Conservation (phyloP, 2,888 invertebrate species). For the Bhutanitis thaidina region DNA sequence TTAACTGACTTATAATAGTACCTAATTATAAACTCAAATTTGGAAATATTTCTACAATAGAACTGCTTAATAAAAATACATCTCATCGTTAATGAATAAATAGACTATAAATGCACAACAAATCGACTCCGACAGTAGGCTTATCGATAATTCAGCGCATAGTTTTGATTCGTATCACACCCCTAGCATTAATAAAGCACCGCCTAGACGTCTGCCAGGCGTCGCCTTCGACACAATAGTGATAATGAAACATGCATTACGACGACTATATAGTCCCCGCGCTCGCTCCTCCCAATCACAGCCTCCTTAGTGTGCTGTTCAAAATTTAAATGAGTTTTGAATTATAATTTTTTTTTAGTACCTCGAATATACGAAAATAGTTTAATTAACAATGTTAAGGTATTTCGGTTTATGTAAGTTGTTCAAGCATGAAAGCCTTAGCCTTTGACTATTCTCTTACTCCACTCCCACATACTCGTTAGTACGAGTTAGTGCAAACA, state of each 20-base stretch:
- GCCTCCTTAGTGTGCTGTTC: conserved; percentile 36
- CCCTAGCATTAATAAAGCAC: conserved; percentile 37
- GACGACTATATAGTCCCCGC: conserved; percentile 30
- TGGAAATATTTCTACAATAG: neutral
- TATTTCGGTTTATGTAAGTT: too few species aligned
- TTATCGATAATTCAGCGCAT: conserved; percentile 58
- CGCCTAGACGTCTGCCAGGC: conserved; percentile 53
- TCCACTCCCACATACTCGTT: too few species aligned
- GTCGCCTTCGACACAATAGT: conserved; percentile 36
- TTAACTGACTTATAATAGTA: too few species aligned
- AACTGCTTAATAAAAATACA: neutral
- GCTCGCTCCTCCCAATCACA: conserved; percentile 44
- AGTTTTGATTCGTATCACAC: conserved; percentile 59
- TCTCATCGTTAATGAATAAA: neutral
- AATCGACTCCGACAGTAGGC: conserved; percentile 18
- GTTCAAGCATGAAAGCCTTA: too few species aligned
- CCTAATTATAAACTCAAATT: too few species aligned
- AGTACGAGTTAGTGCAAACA: too few species aligned
- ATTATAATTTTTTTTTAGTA: conserved; percentile 26
- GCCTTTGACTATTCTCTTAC: too few species aligned
- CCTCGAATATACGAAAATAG: too few species aligned
- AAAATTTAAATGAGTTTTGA: conserved; percentile 46
- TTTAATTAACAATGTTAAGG: too few species aligned
- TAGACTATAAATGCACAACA: conserved; percentile 18
- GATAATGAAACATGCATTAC: conserved; percentile 44